phyloP scores from a whole-genome alignment of 2,888 invertebrate genomes.

The Hololepta plana region DNA sequence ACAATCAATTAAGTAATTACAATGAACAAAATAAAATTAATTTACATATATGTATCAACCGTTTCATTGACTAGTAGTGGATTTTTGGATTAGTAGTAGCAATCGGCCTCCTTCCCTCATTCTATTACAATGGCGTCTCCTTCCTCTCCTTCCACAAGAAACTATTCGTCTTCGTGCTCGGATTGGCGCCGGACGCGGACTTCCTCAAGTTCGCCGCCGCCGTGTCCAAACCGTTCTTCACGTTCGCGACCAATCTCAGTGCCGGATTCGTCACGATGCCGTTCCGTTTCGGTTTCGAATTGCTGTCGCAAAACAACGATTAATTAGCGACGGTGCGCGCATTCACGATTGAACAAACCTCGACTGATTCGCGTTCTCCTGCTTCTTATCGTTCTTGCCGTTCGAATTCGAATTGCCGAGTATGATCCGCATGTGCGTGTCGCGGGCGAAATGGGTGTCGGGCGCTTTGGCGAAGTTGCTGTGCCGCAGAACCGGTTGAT shows the following conservation, averaged over 20 bases:
- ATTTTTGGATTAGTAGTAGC: too few species aligned
- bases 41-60: too few species aligned
- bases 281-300: slow-evolving; percentile 53
- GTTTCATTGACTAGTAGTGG: too few species aligned
- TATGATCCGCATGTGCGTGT: slow-evolving; percentile 83
- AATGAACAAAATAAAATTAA: too few species aligned
- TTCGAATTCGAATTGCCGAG: slow-evolving; percentile 27
- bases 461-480: slow-evolving; percentile 29
- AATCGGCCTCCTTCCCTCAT: slow-evolving; percentile 3
- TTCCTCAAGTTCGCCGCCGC: slow-evolving; percentile 43
- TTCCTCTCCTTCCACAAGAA: slow-evolving; percentile 74
- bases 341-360: too few species aligned
- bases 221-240: slow-evolving; percentile 50
- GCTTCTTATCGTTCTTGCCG: slow-evolving; percentile 10
- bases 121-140: slow-evolving; percentile 60
- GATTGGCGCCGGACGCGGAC: slow-evolving; percentile 35
- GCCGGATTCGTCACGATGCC: slow-evolving; percentile 78
- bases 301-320: slow-evolving; percentile 11
- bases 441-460: slow-evolving; percentile 73
- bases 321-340: neutral
- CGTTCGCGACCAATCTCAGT: slow-evolving; percentile 61
- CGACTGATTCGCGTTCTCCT: slow-evolving; percentile 18
- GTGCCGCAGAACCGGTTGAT: slow-evolving; percentile 26
- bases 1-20: too few species aligned
- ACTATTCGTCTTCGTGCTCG: slow-evolving; percentile 51